Conservation (phyloP, 2,888 invertebrate genomes). For the Anodontia alba region DNA sequence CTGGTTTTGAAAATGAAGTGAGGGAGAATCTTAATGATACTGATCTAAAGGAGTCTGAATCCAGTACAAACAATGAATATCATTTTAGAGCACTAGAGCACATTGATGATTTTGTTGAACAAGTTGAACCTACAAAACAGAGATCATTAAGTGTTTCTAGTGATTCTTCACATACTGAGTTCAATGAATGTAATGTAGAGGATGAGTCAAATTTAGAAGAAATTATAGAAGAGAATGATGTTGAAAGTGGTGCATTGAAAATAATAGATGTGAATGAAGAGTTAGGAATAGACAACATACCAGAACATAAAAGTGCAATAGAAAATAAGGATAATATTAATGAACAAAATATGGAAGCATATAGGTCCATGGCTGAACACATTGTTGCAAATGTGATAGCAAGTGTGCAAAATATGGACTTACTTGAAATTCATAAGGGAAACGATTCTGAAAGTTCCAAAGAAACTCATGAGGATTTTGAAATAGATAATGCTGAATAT, state of each 20-base stretch:
- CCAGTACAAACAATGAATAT: not conserved
- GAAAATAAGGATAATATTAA: conserved; percentile 3
- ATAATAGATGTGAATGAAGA: conserved; percentile 11
- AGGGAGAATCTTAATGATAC: not conserved
- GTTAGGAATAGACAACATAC: conserved; percentile 6
- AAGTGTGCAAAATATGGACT: conserved; percentile 32
- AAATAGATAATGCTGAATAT: not conserved
- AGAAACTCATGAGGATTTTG: not conserved
- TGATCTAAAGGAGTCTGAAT: not conserved
- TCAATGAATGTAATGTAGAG: conserved; percentile 60
- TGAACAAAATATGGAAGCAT: conserved; percentile 24
- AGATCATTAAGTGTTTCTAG: conserved; percentile 28
- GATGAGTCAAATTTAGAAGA: conserved; percentile 53
- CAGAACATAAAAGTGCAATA: not conserved
- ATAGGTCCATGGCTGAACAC: conserved; percentile 46
- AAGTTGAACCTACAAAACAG: not conserved
- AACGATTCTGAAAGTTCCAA: not conserved
- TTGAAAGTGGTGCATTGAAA: conserved; percentile 17
- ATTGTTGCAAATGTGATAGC: conserved; percentile 57
- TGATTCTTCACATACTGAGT: conserved; percentile 54
- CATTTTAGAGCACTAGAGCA: conserved; percentile 10
- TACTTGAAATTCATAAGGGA: not conserved
- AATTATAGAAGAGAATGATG: conserved; percentile 52
- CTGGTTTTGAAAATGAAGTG: not conserved
- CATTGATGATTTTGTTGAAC: conserved; percentile 1